Evolutionary conservation across 1,140 invertebrate genomes (phyloP), one percentile per base, ranked within the genome.

Genomic region (Dryas iulia): DNA sequence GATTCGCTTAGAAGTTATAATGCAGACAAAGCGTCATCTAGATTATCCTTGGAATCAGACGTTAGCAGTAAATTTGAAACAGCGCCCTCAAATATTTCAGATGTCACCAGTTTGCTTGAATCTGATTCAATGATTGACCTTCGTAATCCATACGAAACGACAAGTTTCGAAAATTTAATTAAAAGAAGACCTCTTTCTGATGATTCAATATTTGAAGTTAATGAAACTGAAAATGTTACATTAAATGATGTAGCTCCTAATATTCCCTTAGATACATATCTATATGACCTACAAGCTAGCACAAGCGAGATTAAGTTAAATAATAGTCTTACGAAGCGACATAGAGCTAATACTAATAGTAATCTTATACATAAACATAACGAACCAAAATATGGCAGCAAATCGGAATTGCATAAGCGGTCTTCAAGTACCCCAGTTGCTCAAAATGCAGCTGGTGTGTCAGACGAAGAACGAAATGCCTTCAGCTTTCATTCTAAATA

Each of bases 141-240:
- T 11, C 86, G 94, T 23, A 92, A 93, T 74, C 67, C 86, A 24
- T 73, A 64, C 64, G 73, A 90, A 82, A 39, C 81, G 80, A 23
- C 26, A 4, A 93, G 95, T 67, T 89, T 94, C 39, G 94, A 95
- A 81, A 92, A 93, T n/a, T 93, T 94, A 71, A 77, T 95, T 8
- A 96, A 96, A 72, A 91, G 95, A 47, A 89, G 95, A 70, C 96
- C 96, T 0, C 92, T 96, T 0, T 96, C 95, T 11, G 95, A 95
- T 74, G 93, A 94, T 73, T 93, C 93, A 0, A 87, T 93, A 76
- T 93, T 94, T 66, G 94, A 95, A 75, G 91, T 95, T n/a, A 93
- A 94, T 69, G 93, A 93, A 3, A 80, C 94, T 10, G 93, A 93
- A 59, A 93, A 93, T 62, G 89, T 73, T 8, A 74, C 86, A 6